Conservation (phyloP, 2,113 vertebrate genomes). For the Labeo rohita region DNA sequence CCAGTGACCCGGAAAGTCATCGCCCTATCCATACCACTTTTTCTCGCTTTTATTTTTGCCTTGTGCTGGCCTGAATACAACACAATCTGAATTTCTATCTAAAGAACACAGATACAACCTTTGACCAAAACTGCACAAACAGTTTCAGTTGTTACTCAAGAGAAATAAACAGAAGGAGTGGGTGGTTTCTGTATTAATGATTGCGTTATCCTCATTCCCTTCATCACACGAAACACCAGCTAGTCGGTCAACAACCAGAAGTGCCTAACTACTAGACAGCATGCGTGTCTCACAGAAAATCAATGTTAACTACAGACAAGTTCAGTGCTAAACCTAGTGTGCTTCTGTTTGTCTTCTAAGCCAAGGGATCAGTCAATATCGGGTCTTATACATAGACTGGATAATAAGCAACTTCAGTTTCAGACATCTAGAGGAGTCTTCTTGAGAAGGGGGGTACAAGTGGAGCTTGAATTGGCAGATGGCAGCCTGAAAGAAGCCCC, state of each 20-base stretch:
- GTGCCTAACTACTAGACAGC: background rate
- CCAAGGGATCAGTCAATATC: background rate
- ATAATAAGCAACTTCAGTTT: slow-evolving; percentile 20
- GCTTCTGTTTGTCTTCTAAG: background rate
- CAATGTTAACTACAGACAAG: background rate
- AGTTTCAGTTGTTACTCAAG: background rate
- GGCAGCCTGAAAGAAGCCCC: slow-evolving; percentile 61
- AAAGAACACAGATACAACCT: slow-evolving; percentile 10
- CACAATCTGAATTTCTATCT: background rate
- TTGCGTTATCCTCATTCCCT: background rate
- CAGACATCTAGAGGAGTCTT: slow-evolving; percentile 1
- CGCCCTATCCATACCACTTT: background rate
- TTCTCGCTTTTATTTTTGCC: background rate
- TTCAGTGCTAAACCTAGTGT: background rate
- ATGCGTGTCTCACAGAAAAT: background rate
- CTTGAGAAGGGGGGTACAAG: slow-evolving; percentile 18
- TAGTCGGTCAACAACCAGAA: background rate
- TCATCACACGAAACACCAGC: background rate
- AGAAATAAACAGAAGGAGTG: background rate
- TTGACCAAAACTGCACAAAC: background rate
- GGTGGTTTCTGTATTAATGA: background rate
- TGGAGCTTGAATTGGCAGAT: slow-evolving; percentile 62
- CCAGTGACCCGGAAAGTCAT: slow-evolving; percentile 59
- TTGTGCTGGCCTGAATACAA: background rate
- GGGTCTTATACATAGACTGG: background rate